phyloP scores from a whole-genome alignment of 1,140 invertebrate genomes.

The Melitaea cinxia region DNA sequence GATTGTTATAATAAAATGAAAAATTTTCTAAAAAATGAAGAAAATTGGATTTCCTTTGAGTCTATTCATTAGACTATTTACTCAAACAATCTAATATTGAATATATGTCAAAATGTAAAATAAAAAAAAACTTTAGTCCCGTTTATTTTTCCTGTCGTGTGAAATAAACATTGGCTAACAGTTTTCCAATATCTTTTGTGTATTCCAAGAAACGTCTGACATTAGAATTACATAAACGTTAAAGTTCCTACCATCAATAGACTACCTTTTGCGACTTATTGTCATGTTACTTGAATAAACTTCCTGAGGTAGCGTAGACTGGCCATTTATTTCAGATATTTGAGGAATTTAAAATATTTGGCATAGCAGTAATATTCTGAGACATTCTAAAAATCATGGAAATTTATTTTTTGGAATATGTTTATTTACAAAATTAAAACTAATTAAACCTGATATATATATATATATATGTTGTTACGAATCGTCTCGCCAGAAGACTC shows the following conservation, averaged over 20 bases:
- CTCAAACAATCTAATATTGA: no score
- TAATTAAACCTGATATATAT: no score
- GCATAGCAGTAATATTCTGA: not conserved
- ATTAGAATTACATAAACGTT: conserved; percentile 14
- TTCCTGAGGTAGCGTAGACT: conserved; percentile 23
- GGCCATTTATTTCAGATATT: conserved; percentile 1
- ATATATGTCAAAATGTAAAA: no score
- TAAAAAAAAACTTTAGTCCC: not conserved
- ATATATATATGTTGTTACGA: no score
- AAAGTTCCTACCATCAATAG: conserved; percentile 30
- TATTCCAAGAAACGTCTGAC: conserved; percentile 12
- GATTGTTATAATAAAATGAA: no score
- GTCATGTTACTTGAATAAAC: conserved; percentile 35
- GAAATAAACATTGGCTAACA: not conserved
- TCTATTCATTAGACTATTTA: no score
- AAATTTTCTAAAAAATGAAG: no score
- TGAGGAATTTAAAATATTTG: not conserved
- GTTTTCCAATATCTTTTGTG: not conserved
- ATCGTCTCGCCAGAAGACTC: no score
- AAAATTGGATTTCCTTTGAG: no score
- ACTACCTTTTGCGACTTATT: conserved; percentile 16
- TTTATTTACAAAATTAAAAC: not conserved
- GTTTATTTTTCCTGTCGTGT: not conserved
- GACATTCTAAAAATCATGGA: not conserved
- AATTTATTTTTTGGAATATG: not conserved